Percentiles rank a stretch among this genome's conserved stretches.
These are phyloP conservation scores for Colaptes auratus DNA, from an alignment of 2,113 vertebrate genomes.

Conservation along the genomic window DNA sequence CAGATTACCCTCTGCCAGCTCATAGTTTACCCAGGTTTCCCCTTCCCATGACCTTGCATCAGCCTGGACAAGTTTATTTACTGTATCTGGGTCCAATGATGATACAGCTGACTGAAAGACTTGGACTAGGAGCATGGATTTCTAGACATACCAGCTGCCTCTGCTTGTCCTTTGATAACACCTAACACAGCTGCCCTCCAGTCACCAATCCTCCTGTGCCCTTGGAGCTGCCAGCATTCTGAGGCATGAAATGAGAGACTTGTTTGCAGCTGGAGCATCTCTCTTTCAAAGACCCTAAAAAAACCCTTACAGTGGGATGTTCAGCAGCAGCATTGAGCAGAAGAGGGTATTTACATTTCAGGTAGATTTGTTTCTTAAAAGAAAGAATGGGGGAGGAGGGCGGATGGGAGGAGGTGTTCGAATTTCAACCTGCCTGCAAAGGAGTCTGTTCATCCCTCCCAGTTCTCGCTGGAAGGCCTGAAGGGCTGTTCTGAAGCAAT, in stretches of 20 bases:
- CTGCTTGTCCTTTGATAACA: background rate
- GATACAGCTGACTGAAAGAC: background rate
- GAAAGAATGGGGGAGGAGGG: background rate
- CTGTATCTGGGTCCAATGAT: background rate
- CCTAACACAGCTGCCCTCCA: background rate
- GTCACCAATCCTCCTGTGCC: background rate
- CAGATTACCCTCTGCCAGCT: background rate
- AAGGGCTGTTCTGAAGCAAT: background rate
- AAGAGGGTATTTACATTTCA: background rate
- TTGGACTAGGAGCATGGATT: background rate
- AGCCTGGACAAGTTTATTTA: background rate
- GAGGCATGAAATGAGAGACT: background rate
- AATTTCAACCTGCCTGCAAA: background rate
- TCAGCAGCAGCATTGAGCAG: background rate
- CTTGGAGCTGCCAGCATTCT: background rate
- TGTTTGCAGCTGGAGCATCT: rapidly evolving
- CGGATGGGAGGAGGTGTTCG: background rate
- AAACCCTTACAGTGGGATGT: background rate
- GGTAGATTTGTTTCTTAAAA: background rate
- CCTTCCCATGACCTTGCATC: background rate
- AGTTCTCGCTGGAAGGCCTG: background rate
- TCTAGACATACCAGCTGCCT: background rate
- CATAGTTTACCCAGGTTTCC: background rate
- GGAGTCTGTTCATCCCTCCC: background rate
- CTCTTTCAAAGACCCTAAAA: background rate